Base-by-base conservation (phyloP, 2,113 vertebrate species). In the Pardalotus punctatus region DNA sequence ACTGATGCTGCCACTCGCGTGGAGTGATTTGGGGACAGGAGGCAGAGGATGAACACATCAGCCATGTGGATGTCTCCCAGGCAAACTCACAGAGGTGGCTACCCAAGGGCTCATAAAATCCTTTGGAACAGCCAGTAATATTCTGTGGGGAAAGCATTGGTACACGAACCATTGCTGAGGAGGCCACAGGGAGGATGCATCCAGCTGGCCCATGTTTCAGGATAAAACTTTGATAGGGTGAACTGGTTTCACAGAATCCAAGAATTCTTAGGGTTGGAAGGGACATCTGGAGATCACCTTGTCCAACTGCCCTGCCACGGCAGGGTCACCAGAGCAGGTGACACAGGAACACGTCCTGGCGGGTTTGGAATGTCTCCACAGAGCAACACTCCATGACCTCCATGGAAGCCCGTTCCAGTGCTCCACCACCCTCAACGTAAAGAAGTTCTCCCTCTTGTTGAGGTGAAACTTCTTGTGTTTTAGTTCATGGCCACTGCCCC, bases 1-100 rank as follows among this genome's bases (percentile, higher is more conserved):
- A 8, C 19, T 3, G 2, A 74, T 2, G 7, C 7, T 56, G 23
- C 18, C 35, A 3, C 78, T 72, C 28, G 2, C 0, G 0, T 1
- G 3, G 24, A 53, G n/a, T 5, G 36, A 36, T n/a, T 1, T 1
- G 1, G 36, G 64, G 38, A 53, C 35, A n/a, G 50, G 45, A 42
- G 23, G 5, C 18, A 33, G 12, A 40, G 33, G 45, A 31, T 27
- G 5, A 69, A 33, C 25, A 31, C 0, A 1, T 76, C 83, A 58
- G 20, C 8, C 1, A 1, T 9, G 43, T 2, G 3, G 48, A 9
- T 2, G 0, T 15, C 47, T 71, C 35, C 27, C 13, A 20, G 53
- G 66, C 8, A 69, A 65, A 53, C 20, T 33, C 8, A 2, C 27
- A 31, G 47, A 48, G 17, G 6, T 17, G 16, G 51, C 66, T 16